These are phyloP conservation scores for Numida meleagris DNA, from an alignment of 2,113 vertebrate genomes.

Conservation along the genomic window DNA sequence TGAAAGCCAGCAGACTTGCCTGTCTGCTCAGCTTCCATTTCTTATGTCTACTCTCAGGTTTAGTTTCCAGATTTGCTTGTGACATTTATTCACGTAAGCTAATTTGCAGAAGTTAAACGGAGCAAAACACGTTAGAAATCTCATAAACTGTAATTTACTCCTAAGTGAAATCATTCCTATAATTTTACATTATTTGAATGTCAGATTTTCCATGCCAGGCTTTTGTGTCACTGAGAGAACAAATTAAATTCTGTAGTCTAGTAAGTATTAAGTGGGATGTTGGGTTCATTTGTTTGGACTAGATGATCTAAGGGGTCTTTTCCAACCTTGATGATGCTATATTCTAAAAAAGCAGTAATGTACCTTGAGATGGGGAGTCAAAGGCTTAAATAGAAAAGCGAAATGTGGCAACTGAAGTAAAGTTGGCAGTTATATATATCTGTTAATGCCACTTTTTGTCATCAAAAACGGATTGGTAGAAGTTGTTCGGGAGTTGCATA, in stretches of 20 bases:
- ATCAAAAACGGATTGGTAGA: neutral
- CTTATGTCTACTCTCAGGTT: constrained; percentile 46
- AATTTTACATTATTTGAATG: neutral
- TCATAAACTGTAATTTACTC: neutral
- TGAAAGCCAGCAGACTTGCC: constrained; percentile 9
- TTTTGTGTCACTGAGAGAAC: neutral
- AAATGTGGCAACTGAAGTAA: neutral
- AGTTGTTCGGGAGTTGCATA: neutral
- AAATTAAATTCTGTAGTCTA: neutral
- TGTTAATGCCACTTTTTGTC: neutral
- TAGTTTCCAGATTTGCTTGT: constrained; percentile 50
- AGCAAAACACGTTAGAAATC: neutral
- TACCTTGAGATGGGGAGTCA: neutral
- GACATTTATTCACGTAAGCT: constrained; percentile 40
- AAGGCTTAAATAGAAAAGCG: neutral
- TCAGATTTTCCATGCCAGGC: neutral
- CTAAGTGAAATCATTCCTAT: neutral
- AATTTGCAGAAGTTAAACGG: neutral
- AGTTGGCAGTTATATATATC: neutral
- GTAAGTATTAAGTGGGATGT: neutral
- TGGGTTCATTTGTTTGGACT: neutral
- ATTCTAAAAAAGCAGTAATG: neutral
- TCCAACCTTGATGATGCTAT: neutral
- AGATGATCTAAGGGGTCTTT: no score
- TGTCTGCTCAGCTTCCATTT: constrained; percentile 56